phyloP scores from a whole-genome alignment of 2,113 vertebrate species.

The Mugil cephalus region DNA sequence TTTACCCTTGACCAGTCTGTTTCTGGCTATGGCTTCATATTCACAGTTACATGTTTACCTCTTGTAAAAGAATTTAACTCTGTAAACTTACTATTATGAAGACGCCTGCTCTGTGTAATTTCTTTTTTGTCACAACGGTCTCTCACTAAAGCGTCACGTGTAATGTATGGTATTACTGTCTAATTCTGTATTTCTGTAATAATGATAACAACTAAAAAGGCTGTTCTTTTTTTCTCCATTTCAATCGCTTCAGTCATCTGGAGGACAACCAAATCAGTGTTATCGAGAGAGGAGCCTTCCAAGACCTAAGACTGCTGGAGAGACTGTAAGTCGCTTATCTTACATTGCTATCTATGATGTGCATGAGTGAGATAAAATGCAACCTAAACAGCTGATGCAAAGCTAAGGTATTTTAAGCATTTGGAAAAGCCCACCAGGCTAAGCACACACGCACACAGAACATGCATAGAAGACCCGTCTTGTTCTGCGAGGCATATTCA shows the following conservation, averaged over 20 bases:
- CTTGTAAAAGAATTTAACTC: slow-evolving; percentile 6
- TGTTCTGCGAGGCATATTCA: slow-evolving; percentile 15
- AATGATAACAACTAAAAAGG: slow-evolving; percentile 11
- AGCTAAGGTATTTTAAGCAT: not conserved
- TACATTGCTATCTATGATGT: not conserved
- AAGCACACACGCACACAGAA: not conserved
- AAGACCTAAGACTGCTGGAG: slow-evolving; percentile 96
- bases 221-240: not conserved
- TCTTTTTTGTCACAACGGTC: not conserved
- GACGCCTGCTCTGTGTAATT: not conserved
- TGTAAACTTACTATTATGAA: not conserved
- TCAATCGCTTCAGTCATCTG: slow-evolving; percentile 87
- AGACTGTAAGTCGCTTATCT: slow-evolving; percentile 90
- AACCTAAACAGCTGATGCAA: not conserved
- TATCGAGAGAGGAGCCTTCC: slow-evolving; percentile 97
- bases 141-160: not conserved
- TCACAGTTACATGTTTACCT: not conserved
- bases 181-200: not conserved
- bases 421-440: not conserved
- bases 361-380: not conserved
- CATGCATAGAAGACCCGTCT: not conserved
- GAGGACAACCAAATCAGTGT: slow-evolving; percentile 98
- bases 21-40: slow-evolving; percentile 23
- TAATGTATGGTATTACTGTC: not conserved
- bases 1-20: slow-evolving; percentile 44